A percentile compares a stretch with the other conserved stretches of the same genome.
Evolutionary conservation across 2,797 vertebrate genomes (phyloP).

Genomic region (Acanthopagrus latus): DNA sequence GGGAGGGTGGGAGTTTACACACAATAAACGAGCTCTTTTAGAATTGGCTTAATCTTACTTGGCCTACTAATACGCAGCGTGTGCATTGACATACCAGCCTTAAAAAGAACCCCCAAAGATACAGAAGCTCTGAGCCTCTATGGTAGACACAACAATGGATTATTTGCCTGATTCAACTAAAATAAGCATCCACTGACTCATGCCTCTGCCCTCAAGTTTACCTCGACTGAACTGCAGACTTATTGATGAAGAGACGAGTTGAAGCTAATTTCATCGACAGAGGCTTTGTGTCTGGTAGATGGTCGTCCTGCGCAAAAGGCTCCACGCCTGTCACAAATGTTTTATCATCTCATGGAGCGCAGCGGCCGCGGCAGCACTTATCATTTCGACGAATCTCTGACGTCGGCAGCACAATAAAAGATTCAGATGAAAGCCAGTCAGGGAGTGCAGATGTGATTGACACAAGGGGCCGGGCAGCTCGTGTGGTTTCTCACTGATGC

Average conservation of each 20-base stretch:
- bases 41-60: slow-evolving; percentile 74
- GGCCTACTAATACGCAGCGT: slow-evolving; percentile 52
- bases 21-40: slow-evolving; percentile 64
- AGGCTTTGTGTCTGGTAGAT: slow-evolving; percentile 26
- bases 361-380: slow-evolving; percentile 43
- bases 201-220: slow-evolving; percentile 18
- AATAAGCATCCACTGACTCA: slow-evolving; percentile 39
- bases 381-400: slow-evolving; percentile 55
- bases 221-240: slow-evolving; percentile 32
- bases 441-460: slow-evolving; percentile 64
- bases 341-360: slow-evolving; percentile 38
- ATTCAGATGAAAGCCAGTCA: slow-evolving; percentile 61
- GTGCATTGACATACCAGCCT: slow-evolving; percentile 45
- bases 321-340: slow-evolving; percentile 51
- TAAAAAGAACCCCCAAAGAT: slow-evolving; percentile 50
- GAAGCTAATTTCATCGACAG: slow-evolving; percentile 31
- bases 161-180: slow-evolving; percentile 31
- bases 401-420: slow-evolving; percentile 53
- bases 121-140: slow-evolving; percentile 32
- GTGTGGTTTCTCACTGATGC: slow-evolving; percentile 67
- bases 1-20: slow-evolving; percentile 57
- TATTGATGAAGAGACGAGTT: slow-evolving; percentile 37
- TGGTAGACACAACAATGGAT: slow-evolving; percentile 26
- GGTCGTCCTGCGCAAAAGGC: slow-evolving; percentile 18
- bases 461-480: slow-evolving; percentile 56